Conservation (phyloP, 2,888 invertebrate genomes). For the Campoplex capitator region DNA sequence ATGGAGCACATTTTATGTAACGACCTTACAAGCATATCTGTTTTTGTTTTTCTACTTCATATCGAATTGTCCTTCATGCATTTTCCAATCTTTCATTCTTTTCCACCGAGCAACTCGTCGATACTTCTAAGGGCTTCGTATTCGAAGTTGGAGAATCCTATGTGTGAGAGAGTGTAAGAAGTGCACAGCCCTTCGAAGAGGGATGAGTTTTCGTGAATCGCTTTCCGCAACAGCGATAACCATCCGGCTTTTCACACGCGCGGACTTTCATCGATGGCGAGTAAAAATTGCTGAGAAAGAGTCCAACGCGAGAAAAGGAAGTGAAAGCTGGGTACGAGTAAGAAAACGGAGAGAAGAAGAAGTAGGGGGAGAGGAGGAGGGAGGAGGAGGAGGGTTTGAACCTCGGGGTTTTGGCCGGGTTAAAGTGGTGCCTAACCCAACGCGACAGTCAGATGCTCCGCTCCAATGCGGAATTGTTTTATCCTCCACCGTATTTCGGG, state of each 20-base stretch:
- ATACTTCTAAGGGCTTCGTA: constrained; percentile 13
- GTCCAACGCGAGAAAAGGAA: constrained; percentile 3
- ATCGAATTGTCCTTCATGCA: not conserved
- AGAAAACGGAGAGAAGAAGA: not conserved
- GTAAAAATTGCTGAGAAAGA: constrained; percentile 51
- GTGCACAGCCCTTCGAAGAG: constrained; percentile 46
- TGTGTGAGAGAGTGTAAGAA: constrained; percentile 37
- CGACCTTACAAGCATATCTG: constrained; percentile 23
- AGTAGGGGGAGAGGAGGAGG: not conserved
- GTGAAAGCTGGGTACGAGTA: constrained; percentile 3
- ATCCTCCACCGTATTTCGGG: constrained; percentile 68
- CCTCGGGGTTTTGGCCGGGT: constrained; percentile 49
- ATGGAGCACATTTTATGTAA: not conserved
- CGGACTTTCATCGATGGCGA: constrained; percentile 29
- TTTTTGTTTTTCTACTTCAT: not conserved
- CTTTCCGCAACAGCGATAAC: constrained; percentile 56
- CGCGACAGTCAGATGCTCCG: constrained; percentile 69
- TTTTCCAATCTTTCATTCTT: not conserved
- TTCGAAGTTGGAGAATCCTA: constrained; percentile 28
- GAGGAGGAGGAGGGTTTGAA: constrained; percentile 38
- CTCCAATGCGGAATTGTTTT: constrained; percentile 73
- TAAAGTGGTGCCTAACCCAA: constrained; percentile 69
- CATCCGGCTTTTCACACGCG: constrained; percentile 60
- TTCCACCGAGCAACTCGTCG: not conserved
- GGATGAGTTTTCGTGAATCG: constrained; percentile 62